Evolutionary conservation across 2,113 vertebrate genomes (phyloP).

Genomic region (Phalacrocorax carbo): DNA sequence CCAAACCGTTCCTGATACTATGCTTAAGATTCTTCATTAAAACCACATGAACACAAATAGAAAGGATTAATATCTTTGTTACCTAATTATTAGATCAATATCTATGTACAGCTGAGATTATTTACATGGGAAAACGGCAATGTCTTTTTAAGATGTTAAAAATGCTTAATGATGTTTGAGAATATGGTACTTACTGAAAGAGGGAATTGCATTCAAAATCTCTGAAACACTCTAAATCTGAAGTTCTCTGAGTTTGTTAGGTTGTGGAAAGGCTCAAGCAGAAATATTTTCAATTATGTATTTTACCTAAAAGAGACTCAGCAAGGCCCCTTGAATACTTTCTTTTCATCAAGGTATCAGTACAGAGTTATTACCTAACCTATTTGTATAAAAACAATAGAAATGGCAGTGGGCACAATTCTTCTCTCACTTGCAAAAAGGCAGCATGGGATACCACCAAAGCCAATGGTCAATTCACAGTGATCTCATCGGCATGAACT

Average conservation of each 20-base stretch:
- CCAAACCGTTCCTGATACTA: not conserved
- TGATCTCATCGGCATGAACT: slow-evolving; percentile 40
- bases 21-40: not conserved
- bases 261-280: not conserved
- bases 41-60: not conserved
- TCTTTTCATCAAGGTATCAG: not conserved
- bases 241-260: not conserved
- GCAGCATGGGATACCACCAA: not conserved
- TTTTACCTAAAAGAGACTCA: not conserved
- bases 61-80: not conserved
- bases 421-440: not conserved
- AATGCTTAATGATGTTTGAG: not conserved
- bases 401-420: not conserved
- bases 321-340: not conserved
- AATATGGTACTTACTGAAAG: not conserved
- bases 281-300: not conserved
- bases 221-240: not conserved
- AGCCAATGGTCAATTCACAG: not conserved
- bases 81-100: not conserved
- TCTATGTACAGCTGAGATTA: not conserved
- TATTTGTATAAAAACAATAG: not conserved
- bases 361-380: not conserved
- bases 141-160: not conserved
- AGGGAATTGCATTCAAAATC: not conserved
- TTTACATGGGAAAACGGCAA: not conserved